Evolutionary conservation across 2,113 vertebrate species (phyloP), one percentile per base, ranked within the genome.

Genomic region (Hymenochirus boettgeri): DNA sequence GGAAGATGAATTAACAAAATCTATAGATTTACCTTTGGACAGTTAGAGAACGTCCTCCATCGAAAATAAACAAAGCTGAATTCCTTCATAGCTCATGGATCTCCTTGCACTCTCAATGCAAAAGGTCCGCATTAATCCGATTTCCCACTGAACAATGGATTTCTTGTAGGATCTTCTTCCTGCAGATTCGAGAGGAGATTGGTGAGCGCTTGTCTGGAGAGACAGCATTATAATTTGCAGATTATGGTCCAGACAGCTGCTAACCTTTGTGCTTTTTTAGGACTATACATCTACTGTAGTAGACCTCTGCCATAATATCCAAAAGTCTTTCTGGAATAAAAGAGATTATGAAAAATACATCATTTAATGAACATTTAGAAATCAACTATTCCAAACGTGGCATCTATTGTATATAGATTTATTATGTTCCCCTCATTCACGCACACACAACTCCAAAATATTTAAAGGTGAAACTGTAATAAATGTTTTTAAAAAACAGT

Each of bases 91-190:
- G 18, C 13, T 64, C 69, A 62, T 73, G 74, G 69, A n/a, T 63
- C 69, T 39, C 72, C 61, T 0, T 42, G 42, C 65, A 82, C 70
- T 1, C 62, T 51, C n/a, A 8, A 18, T 7, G 1, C 77, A 83
- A 77, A 78, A 79, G 42, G 81, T 84, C 71, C 82, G 83, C 86
- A 85, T 86, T n/a, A 74, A 77, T 76, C 70, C 1, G 57, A 60
- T 27, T 55, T 71, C 0, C 3, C 5, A 1, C 73, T 72, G 52
- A 82, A 84, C 65, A 59, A 21, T 0, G 75, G 54, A 47, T 73
- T 15, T 0, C 67, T 65, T n/a, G 65, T 51, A 61, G 74, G 70
- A 67, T 64, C 76, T 74, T 2, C 75, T 13, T 50, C 62, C 1
- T 26, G 64, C 1, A 65, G 75, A 73, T 69, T 24, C 57, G 52